Conservation (phyloP, 1,140 invertebrate genomes). For the Choristoneura fumiferana region DNA sequence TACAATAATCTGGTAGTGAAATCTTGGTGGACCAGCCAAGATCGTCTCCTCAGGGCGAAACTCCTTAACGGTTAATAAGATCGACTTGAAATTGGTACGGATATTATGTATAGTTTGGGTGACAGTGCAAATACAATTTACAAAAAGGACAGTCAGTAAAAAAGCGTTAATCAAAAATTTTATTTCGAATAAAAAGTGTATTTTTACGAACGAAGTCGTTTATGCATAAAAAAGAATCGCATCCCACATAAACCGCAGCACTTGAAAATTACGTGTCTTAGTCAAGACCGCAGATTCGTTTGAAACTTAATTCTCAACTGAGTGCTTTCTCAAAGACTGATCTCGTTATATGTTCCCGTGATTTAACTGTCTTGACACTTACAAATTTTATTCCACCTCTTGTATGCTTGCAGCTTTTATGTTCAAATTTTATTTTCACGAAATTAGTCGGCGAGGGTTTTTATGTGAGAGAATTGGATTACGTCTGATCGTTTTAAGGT, state of each 20-base stretch:
- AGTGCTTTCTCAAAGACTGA: conserved; percentile 48
- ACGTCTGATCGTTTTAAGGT: conserved; percentile 33
- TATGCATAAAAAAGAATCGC: no score
- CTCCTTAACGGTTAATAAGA: no score
- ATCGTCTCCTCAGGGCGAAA: no score
- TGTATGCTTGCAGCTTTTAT: conserved; percentile 56
- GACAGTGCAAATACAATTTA: no score
- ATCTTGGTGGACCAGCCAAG: no score
- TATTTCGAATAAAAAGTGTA: no score
- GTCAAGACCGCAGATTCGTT: conserved; percentile 48
- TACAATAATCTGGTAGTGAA: no score
- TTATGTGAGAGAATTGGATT: conserved; percentile 51
- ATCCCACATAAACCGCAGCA: neutral
- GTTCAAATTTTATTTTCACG: conserved; percentile 57
- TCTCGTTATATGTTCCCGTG: conserved; percentile 60
- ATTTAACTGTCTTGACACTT: conserved; percentile 71
- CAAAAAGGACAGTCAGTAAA: no score
- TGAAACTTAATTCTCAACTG: conserved; percentile 46
- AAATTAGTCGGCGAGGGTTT: conserved; percentile 51
- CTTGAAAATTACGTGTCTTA: conserved; percentile 2
- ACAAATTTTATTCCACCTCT: conserved; percentile 57
- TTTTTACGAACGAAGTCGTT: no score
- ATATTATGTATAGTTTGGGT: no score
- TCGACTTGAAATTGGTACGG: no score
- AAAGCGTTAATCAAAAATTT: no score